Percentiles rank a stretch among this genome's conserved stretches.
Evolutionary conservation across 53 echinoderm and acorn worm species (phyloP).

Genomic region (Holothuria scabra): DNA sequence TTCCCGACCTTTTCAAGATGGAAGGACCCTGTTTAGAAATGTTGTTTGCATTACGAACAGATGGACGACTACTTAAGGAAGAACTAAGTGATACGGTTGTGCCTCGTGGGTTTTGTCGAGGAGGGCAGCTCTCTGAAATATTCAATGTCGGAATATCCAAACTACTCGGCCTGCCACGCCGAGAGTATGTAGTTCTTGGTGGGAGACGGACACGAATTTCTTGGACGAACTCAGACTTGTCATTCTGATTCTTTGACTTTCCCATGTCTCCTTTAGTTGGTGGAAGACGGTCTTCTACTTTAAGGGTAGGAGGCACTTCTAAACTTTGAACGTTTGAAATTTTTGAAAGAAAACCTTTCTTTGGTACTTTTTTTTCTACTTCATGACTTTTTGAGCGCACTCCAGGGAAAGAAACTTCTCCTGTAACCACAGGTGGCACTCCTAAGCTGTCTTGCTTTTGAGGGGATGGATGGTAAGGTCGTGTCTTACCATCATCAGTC

Average conservation of each 20-base stretch:
- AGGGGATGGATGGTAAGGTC: conserved; percentile 38
- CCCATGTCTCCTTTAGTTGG: conserved; percentile 32
- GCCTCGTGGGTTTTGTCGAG: conserved; percentile 1
- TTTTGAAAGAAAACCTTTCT: background rate
- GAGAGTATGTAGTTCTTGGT: conserved; percentile 46
- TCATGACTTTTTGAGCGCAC: background rate
- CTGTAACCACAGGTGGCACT: conserved; percentile 70
- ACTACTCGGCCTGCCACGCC: conserved; percentile 71
- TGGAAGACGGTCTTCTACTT: conserved; percentile 72
- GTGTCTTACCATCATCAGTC: conserved; percentile 46
- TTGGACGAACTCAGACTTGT: background rate
- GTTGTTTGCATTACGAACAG: conserved; percentile 32
- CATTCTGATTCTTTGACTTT: background rate
- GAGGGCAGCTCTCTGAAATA: conserved; percentile 41
- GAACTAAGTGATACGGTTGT: conserved; percentile 28
- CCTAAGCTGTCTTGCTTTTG: conserved; percentile 71
- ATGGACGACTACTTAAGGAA: conserved; percentile 24
- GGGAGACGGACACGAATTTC: conserved; percentile 53
- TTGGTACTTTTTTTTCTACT: background rate
- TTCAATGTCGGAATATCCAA: conserved; percentile 79
- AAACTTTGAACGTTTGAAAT: conserved; percentile 60
- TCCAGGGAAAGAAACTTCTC: conserved; percentile 72
- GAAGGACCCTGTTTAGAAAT: conserved; percentile 78
- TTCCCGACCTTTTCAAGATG: conserved; percentile 78
- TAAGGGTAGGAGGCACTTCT: conserved; percentile 75